Base-by-base conservation (phyloP, 1,140 invertebrate species). In the Drosophila baimaii region DNA sequence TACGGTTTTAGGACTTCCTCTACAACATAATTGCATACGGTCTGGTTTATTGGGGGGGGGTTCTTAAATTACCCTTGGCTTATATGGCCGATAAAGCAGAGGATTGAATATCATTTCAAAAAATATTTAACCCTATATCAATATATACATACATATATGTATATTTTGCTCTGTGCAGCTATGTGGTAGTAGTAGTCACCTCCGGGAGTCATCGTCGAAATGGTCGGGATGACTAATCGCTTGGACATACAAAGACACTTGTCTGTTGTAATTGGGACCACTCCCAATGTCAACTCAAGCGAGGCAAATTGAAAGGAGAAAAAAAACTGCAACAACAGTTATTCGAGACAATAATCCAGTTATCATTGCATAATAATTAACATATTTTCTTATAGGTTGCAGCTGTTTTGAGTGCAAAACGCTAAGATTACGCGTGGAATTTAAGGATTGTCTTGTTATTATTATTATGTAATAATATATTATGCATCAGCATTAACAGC, bases 1-100 rank as follows among this genome's bases (percentile, higher is more conserved):
- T 59, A 31, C 27, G 19, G 2, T 58, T 77, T 81, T 81, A 81
- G 52, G 23, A 68, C 70, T 59, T 25, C 29, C 25, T 25, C 23
- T 43, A 69, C 39, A 62, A 55, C 39, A 62, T 61, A 44, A 33
- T 37, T 56, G 23, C 5, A 52, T 12, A 13, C 0, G 47, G 10
- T 33, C 35, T 37, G 35, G 35, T 37, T 37, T 37, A 25, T 21
- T 10, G 15, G 9, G 39, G 35, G 33, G 19, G 35, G 33, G 19
- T n/a, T 35, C 31, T 15, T 33, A 17, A n/a, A 21, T 10, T 12
- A 19, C 2, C 5, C 6, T 8, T 8, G 5, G 12, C 1, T 51
- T 31, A 25, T 8, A 44, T 46, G 3, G 3, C 6, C 15, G 2
- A 46, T 46, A 13, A 46, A 23, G n/a, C n/a, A 7, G 6, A 25